phyloP scores from a whole-genome alignment of 1,140 invertebrate genomes.

The Megalonaias nervosa region DNA sequence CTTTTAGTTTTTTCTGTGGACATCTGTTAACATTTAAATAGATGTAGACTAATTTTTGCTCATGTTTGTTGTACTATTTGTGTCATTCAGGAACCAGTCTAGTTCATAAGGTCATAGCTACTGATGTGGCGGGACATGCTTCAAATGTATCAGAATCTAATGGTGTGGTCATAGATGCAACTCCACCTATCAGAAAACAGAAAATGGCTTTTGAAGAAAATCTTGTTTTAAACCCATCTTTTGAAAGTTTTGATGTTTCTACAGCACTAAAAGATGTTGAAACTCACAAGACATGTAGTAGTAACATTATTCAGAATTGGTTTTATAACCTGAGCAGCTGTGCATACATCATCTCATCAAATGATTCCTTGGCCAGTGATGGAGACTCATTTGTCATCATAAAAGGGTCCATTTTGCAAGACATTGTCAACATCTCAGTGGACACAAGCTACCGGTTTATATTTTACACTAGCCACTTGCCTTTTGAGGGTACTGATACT shows the following conservation, averaged over 20 bases:
- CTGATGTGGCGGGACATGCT: conserved; percentile 4
- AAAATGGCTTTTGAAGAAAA: conserved; percentile 22
- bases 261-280: background rate
- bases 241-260: conserved; percentile 14
- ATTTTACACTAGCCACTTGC: conserved; percentile 18
- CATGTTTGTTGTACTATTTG: too few species aligned
- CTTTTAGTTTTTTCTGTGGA: too few species aligned
- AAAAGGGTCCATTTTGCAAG: background rate
- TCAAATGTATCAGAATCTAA: conserved; percentile 30
- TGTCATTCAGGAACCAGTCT: background rate
- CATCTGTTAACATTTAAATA: too few species aligned
- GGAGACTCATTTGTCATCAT: conserved; percentile 9
- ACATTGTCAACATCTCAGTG: background rate
- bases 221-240: conserved; percentile 36
- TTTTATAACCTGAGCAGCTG: background rate
- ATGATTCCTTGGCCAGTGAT: conserved; percentile 4
- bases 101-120: background rate
- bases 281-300: conserved; percentile 1
- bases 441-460: background rate
- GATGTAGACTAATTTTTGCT: too few species aligned
- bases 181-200: conserved; percentile 16
- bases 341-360: background rate
- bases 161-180: conserved; percentile 40
- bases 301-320: background rate
- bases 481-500: background rate